Conservation (phyloP, 2,888 invertebrate genomes). For the Agrochola lychnidis region DNA sequence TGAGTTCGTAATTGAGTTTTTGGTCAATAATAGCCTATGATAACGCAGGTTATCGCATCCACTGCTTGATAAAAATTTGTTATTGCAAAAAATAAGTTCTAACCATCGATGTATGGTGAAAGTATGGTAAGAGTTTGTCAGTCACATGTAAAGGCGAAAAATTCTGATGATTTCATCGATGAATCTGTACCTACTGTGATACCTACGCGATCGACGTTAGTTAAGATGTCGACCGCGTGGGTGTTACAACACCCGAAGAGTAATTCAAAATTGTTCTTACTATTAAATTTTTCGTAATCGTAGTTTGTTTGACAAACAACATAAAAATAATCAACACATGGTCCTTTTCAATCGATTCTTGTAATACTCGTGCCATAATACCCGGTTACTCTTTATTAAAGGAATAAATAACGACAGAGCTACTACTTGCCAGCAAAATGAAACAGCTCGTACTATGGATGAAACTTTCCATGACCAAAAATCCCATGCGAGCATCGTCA, state of each 20-base stretch:
- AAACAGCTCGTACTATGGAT: background rate
- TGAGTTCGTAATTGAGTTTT: slow-evolving; percentile 26
- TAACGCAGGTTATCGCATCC: slow-evolving; percentile 8
- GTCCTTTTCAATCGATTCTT: slow-evolving; percentile 15
- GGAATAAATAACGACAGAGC: slow-evolving; percentile 21
- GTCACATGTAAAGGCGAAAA: background rate
- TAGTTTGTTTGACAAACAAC: background rate
- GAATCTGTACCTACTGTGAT: background rate
- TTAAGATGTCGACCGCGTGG: background rate
- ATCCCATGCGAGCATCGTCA: slow-evolving; percentile 2
- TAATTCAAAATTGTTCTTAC: no score
- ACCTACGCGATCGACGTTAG: background rate
- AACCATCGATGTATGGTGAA: background rate
- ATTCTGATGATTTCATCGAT: background rate
- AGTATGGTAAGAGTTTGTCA: background rate
- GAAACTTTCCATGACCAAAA: background rate
- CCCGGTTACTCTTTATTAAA: slow-evolving; percentile 38
- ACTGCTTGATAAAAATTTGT: slow-evolving; percentile 22
- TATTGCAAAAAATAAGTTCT: slow-evolving; percentile 14
- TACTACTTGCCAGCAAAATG: slow-evolving; percentile 6
- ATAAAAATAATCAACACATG: background rate
- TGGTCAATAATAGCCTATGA: slow-evolving; percentile 21
- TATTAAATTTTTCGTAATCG: no score
- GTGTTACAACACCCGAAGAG: no score
- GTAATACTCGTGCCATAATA: slow-evolving; percentile 33